Evolutionary conservation across 2,888 invertebrate genomes (phyloP).

Genomic region (Auanema freiburgensis): DNA sequence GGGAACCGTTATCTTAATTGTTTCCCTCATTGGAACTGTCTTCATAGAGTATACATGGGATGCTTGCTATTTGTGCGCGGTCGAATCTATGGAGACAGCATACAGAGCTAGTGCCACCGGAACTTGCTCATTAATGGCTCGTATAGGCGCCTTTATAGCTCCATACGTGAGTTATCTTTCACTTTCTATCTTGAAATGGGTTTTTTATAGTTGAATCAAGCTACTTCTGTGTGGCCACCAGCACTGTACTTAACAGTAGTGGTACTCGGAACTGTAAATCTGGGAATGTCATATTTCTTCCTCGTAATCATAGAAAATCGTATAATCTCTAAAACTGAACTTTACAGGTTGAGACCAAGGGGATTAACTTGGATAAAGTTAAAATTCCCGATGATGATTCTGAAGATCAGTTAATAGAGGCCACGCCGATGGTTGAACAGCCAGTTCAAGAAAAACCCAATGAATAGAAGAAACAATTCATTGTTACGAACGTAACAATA

Average conservation of each 20-base stretch:
- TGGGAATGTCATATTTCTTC: conserved; percentile 45
- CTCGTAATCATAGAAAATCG: conserved; percentile 22
- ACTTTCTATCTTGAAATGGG: background rate
- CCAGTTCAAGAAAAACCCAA: background rate
- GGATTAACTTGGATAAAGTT: conserved; percentile 39
- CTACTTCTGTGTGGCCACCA: conserved; percentile 52
- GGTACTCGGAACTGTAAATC: conserved; percentile 51
- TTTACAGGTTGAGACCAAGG: conserved; percentile 42
- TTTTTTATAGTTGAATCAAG: conserved; percentile 51
- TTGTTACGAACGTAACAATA: no score
- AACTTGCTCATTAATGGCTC: conserved; percentile 55
- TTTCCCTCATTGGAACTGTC: conserved; percentile 58
- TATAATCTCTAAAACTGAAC: background rate
- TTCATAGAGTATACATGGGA: conserved; percentile 64
- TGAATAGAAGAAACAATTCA: no score
- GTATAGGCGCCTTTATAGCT: conserved; percentile 59
- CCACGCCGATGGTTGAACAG: conserved; percentile 33
- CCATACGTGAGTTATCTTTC: conserved; percentile 39
- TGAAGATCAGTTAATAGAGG: conserved; percentile 23
- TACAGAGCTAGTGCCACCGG: conserved; percentile 56
- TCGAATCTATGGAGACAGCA: conserved; percentile 58
- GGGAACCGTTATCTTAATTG: conserved; percentile 55
- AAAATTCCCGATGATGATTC: conserved; percentile 22
- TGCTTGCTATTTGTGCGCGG: conserved; percentile 60
- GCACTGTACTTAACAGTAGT: conserved; percentile 58